A percentile compares a stretch with the other conserved stretches of the same genome.
Evolutionary conservation across 1,140 invertebrate genomes (phyloP).

Genomic region (Stegodyphus dumicola): DNA sequence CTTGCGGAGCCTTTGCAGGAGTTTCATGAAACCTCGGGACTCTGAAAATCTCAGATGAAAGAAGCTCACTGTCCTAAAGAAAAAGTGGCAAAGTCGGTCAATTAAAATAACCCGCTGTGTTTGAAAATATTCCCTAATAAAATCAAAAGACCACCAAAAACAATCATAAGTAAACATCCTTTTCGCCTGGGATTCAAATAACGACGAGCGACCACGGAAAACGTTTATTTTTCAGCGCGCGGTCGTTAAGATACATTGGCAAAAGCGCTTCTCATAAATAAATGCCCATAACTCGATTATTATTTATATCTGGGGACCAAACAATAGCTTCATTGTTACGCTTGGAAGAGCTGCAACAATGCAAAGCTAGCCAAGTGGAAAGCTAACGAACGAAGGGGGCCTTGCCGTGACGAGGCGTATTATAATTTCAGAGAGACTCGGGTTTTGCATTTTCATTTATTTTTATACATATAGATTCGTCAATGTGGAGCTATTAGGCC

Average conservation of each 20-base stretch:
- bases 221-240: neutral
- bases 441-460: conserved; percentile 42
- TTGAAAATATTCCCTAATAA: too few relatives aligned
- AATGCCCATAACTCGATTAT: conserved; percentile 55
- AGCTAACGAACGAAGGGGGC: conserved; percentile 26
- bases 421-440: conserved; percentile 50
- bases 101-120: too few relatives aligned
- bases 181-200: too few relatives aligned
- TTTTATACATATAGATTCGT: conserved; percentile 26
- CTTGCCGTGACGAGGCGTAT: conserved; percentile 40
- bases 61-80: too few relatives aligned
- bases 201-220: too few relatives aligned
- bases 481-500: conserved; percentile 47
- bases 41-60: too few relatives aligned
- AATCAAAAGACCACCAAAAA: too few relatives aligned
- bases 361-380: conserved; percentile 34
- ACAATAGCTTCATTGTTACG: conserved; percentile 47
- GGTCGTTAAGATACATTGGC: conserved; percentile 40
- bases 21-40: too few relatives aligned
- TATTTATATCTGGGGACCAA: conserved; percentile 45
- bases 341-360: conserved; percentile 39
- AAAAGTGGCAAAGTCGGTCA: too few relatives aligned
- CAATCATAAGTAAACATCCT: too few relatives aligned
- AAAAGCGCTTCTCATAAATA: conserved; percentile 58
- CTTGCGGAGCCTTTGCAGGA: too few relatives aligned